Percentiles rank a stretch among this genome's conserved stretches.
Conservation (phyloP, 2,113 vertebrate genomes). For the Tyrannus savana region DNA sequence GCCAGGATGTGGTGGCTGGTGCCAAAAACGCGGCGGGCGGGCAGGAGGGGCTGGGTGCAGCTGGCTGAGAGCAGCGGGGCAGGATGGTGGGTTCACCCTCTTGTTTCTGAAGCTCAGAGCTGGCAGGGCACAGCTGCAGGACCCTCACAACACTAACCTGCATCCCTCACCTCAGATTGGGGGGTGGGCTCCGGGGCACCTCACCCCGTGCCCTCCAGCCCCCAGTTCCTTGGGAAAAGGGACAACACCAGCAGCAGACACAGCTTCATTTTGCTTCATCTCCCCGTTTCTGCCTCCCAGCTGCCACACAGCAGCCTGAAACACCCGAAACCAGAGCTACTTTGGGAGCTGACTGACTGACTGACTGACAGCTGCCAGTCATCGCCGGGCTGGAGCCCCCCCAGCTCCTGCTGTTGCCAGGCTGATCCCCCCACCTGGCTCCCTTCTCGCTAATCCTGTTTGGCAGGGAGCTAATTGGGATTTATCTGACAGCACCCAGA, state of each 20-base stretch:
- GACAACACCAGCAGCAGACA: not conserved
- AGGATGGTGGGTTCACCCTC: fast-evolving
- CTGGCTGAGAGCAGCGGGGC: not conserved
- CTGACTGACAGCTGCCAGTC: slow-evolving; percentile 9
- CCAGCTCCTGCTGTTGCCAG: not conserved
- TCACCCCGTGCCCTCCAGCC: fast-evolving
- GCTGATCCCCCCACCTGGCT: slow-evolving; percentile 3
- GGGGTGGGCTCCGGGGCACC: not conserved
- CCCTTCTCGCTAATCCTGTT: not conserved
- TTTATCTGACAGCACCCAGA: slow-evolving; percentile 40
- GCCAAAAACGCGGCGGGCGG: not conserved
- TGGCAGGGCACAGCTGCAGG: not conserved
- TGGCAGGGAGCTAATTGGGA: slow-evolving; percentile 41
- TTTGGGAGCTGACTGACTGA: not conserved
- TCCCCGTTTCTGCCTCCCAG: not conserved
- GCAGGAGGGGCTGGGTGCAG: not conserved
- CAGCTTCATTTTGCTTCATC: not conserved
- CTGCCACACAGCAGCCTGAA: not conserved
- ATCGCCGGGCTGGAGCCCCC: not conserved
- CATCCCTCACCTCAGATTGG: not conserved
- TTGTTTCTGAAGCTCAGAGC: not conserved
- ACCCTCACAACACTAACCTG: fast-evolving
- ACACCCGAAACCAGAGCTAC: not conserved
- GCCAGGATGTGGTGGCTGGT: not conserved
- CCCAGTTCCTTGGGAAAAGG: not conserved